A percentile compares a stretch with the other conserved stretches of the same genome.
phyloP scores from a whole-genome alignment of 64 coral and sea anemone genomes.

The Hydrozoanthus tunicans region DNA sequence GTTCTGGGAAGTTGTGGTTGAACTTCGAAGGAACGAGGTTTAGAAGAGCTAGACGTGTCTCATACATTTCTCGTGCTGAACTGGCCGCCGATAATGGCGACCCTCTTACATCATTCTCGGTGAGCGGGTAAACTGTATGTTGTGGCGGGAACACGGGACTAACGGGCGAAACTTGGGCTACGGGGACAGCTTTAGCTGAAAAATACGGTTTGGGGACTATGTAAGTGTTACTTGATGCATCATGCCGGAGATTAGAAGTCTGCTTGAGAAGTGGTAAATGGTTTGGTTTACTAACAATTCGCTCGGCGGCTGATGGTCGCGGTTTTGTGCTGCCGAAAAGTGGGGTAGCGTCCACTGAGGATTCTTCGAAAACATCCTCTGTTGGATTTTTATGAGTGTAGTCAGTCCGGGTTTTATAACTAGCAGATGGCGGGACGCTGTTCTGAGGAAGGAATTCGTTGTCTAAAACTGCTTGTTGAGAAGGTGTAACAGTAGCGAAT shows the following conservation, averaged over 20 bases:
- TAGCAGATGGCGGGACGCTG: background rate
- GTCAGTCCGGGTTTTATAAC: background rate
- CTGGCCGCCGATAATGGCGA: slow-evolving; percentile 66
- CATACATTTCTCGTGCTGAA: slow-evolving; percentile 95
- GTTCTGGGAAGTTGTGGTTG: background rate
- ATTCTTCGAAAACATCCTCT: slow-evolving; percentile 10
- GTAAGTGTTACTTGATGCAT: slow-evolving; percentile 34
- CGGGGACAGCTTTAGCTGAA: slow-evolving; percentile 65
- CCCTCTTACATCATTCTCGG: slow-evolving; percentile 39
- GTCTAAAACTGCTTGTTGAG: background rate
- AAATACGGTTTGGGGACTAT: slow-evolving; percentile 65
- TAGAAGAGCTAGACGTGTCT: slow-evolving; percentile 88
- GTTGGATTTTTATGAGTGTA: background rate
- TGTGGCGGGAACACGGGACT: slow-evolving; percentile 22
- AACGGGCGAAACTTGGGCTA: slow-evolving; percentile 83
- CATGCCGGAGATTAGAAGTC: slow-evolving; percentile 4
- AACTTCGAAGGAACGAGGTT: slow-evolving; percentile 71
- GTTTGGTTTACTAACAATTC: slow-evolving; percentile 4
- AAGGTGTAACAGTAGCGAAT: background rate
- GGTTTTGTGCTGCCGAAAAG: slow-evolving; percentile 50
- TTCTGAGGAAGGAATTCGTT: background rate
- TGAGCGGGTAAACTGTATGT: slow-evolving; percentile 16
- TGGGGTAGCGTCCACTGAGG: background rate
- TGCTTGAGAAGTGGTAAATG: slow-evolving; percentile 22
- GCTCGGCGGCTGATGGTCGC: background rate